Percentiles rank a stretch among this genome's conserved stretches.
Evolutionary conservation across 2,113 vertebrate species (phyloP).

Genomic region (Verasper variegatus): DNA sequence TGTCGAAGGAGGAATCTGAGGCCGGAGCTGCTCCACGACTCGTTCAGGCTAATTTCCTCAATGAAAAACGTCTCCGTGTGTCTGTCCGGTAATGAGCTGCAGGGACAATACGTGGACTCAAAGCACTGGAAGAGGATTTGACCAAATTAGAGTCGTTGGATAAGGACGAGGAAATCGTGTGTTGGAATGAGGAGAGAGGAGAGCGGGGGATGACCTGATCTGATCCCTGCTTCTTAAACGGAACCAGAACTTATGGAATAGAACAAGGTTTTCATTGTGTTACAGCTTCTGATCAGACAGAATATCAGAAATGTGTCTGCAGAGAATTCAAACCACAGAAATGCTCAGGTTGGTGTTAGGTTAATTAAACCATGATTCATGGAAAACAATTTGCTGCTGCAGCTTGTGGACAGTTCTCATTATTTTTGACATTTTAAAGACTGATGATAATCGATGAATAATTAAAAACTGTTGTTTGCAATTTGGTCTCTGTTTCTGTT

Average conservation of each 20-base stretch:
- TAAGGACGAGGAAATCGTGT: not conserved
- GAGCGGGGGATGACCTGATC: not conserved
- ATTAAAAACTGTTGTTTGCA: not conserved
- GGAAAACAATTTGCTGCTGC: not conserved
- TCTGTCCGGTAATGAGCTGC: conserved; percentile 1
- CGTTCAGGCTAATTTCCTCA: conserved; percentile 35
- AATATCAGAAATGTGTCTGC: no score
- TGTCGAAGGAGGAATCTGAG: not conserved
- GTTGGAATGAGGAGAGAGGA: conserved; percentile 5
- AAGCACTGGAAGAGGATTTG: conserved; percentile 1
- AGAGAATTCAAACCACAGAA: no score
- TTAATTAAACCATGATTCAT: no score
- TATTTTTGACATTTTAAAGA: not conserved
- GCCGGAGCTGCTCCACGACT: conserved; percentile 7
- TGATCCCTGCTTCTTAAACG: no score
- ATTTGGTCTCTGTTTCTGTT: not conserved
- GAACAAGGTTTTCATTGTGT: no score
- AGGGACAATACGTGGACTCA: not conserved
- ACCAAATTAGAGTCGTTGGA: not conserved
- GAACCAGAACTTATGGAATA: no score
- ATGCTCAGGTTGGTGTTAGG: no score
- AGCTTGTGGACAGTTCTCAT: not conserved
- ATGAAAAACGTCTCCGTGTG: not conserved
- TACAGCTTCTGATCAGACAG: no score
- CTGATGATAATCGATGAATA: not conserved